These are phyloP conservation scores for Aradophagus sp. DNA, from an alignment of 1,140 invertebrate species.

Conservation along the genomic window DNA sequence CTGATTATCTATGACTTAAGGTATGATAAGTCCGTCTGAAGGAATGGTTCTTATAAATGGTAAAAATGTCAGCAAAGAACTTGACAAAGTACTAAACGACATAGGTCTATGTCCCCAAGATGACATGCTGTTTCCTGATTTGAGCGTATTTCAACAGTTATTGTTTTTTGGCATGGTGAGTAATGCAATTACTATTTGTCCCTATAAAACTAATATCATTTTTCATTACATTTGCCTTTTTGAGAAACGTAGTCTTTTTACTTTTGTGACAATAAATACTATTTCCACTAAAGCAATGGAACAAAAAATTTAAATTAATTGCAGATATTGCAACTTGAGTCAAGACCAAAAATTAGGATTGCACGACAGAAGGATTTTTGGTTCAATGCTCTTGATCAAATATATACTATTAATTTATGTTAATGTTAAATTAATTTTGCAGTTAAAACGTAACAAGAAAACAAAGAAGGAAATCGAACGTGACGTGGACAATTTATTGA, in stretches of 20 bases:
- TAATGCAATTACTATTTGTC: background rate
- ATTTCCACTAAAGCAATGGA: too few relatives aligned
- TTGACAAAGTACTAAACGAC: constrained; percentile 74
- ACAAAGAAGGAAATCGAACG: constrained; percentile 52
- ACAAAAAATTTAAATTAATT: too few relatives aligned
- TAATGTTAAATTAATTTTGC: too few relatives aligned
- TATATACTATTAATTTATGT: too few relatives aligned
- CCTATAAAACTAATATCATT: too few relatives aligned
- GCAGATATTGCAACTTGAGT: too few relatives aligned
- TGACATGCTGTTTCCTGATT: constrained; percentile 92
- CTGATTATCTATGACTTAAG: constrained; percentile 57
- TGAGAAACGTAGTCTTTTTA: too few relatives aligned
- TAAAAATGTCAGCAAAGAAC: constrained; percentile 78
- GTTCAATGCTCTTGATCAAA: too few relatives aligned
- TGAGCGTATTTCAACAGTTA: constrained; percentile 94
- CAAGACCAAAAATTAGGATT: too few relatives aligned
- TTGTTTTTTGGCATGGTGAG: constrained; percentile 87
- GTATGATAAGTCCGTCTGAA: constrained; percentile 78
- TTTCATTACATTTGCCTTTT: too few relatives aligned
- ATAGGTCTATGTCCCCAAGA: constrained; percentile 94
- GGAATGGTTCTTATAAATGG: constrained; percentile 80
- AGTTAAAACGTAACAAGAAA: constrained; percentile 66
- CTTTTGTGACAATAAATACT: too few relatives aligned
- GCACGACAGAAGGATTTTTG: too few relatives aligned
- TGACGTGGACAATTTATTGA: constrained; percentile 71